These are phyloP conservation scores for Orthosia cruda DNA, from an alignment of 2,888 invertebrate species.

Conservation along the genomic window DNA sequence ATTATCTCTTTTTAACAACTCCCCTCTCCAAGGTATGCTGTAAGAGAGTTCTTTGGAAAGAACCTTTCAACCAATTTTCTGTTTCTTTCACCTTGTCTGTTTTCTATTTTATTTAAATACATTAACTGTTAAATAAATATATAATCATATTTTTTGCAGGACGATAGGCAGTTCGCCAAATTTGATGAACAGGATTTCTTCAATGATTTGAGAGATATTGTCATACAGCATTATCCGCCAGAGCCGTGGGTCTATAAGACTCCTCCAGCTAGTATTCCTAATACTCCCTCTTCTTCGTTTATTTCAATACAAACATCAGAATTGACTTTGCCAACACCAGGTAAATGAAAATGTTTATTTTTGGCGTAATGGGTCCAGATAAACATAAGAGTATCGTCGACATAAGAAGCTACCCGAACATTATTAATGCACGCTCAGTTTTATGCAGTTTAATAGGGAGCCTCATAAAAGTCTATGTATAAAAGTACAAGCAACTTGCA, in stretches of 20 bases:
- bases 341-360: slow-evolving; percentile 73
- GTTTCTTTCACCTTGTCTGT: not conserved
- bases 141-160: slow-evolving; percentile 14
- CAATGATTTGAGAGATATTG: slow-evolving; percentile 75
- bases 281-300: slow-evolving; percentile 85
- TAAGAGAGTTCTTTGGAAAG: too few species aligned
- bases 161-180: slow-evolving; percentile 62
- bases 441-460: too few species aligned
- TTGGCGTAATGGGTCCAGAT: too few species aligned
- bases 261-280: slow-evolving; percentile 64
- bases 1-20: too few species aligned
- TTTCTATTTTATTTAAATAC: not conserved
- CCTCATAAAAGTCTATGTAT: too few species aligned
- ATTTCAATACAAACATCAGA: slow-evolving; percentile 84
- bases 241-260: slow-evolving; percentile 58
- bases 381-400: not conserved
- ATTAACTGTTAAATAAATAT: not conserved
- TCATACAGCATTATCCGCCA: slow-evolving; percentile 74
- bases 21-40: too few species aligned
- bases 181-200: slow-evolving; percentile 72
- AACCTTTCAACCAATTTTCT: not conserved
- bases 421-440: too few species aligned
- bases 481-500: too few species aligned
- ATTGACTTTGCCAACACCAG: slow-evolving; percentile 86
- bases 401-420: too few species aligned